phyloP scores from a whole-genome alignment of 2,888 invertebrate species.

The Latrodectus elegans region DNA sequence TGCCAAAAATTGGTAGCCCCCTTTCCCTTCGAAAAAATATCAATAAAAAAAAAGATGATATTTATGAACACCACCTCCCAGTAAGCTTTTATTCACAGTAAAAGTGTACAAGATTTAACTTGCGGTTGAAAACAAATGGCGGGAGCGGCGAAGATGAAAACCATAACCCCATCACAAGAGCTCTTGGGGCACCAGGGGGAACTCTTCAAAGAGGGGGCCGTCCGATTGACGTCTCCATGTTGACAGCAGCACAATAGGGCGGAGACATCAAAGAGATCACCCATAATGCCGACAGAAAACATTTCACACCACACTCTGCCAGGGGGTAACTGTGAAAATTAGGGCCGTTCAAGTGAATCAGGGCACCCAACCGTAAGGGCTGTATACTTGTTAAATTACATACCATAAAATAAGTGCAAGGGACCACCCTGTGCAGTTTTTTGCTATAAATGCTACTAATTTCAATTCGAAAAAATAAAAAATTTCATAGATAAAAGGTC shows the following conservation, averaged over 20 bases:
- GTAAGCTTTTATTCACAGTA: slow-evolving; percentile 2
- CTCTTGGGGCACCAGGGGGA: slow-evolving; percentile 13
- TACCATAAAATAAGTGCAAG: no score
- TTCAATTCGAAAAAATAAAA: no score
- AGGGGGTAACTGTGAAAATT: slow-evolving; percentile 47
- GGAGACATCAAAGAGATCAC: slow-evolving; percentile 55
- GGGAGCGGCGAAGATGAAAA: slow-evolving; percentile 67
- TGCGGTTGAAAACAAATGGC: slow-evolving; percentile 59
- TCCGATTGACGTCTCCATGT: slow-evolving; percentile 65
- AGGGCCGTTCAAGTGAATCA: slow-evolving; percentile 31
- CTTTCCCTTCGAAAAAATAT: background rate
- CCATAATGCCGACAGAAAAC: slow-evolving; percentile 54
- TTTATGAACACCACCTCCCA: background rate
- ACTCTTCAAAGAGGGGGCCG: slow-evolving; percentile 19
- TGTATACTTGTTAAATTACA: no score
- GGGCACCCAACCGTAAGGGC: no score
- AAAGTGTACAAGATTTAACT: slow-evolving; percentile 44
- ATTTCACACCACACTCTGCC: slow-evolving; percentile 49
- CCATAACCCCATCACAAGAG: slow-evolving; percentile 32
- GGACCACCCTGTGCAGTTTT: no score
- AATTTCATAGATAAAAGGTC: no score
- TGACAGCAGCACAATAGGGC: slow-evolving; percentile 65
- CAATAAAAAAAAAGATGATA: background rate
- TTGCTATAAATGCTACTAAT: no score
- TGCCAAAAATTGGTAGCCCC: background rate